Evolutionary conservation across 2,888 invertebrate genomes (phyloP).

Genomic region (Agrochola macilenta): DNA sequence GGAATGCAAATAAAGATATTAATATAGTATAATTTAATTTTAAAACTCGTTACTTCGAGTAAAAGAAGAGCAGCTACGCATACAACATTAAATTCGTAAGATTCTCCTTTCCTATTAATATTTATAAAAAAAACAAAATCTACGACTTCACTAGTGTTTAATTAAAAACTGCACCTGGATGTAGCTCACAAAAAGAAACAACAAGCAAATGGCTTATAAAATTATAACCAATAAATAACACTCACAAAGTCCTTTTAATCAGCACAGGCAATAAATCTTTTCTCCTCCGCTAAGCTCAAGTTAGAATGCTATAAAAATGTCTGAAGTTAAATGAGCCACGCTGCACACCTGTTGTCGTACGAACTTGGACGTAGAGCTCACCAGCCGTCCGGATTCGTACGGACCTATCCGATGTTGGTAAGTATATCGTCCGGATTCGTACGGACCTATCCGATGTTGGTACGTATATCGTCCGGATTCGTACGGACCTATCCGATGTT

Average conservation of each 20-base stretch:
- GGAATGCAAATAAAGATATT: too few relatives aligned
- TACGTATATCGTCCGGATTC: too few relatives aligned
- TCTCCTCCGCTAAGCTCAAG: constrained; percentile 43
- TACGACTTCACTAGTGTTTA: not conserved
- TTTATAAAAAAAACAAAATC: not conserved
- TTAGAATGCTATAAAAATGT: constrained; percentile 70
- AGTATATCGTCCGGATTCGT: not conserved
- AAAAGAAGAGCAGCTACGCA: not conserved
- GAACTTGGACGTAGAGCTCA: constrained; percentile 32
- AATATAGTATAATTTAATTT: not conserved
- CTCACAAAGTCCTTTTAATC: constrained; percentile 50
- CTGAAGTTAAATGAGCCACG: constrained; percentile 73
- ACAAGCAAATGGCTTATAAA: not conserved
- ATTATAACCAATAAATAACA: constrained; percentile 32
- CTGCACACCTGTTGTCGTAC: constrained; percentile 72
- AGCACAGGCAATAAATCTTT: constrained; percentile 56
- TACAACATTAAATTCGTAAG: not conserved
- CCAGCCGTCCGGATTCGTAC: not conserved
- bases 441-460: too few relatives aligned
- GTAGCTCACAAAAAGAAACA: not conserved
- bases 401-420: constrained; percentile 8
- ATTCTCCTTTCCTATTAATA: not conserved
- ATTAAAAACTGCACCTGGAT: not conserved
- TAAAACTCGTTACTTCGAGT: not conserved
- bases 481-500: too few relatives aligned